phyloP scores from a whole-genome alignment of 2,113 vertebrate genomes.

The Sinocyclocheilus maitianheensis region DNA sequence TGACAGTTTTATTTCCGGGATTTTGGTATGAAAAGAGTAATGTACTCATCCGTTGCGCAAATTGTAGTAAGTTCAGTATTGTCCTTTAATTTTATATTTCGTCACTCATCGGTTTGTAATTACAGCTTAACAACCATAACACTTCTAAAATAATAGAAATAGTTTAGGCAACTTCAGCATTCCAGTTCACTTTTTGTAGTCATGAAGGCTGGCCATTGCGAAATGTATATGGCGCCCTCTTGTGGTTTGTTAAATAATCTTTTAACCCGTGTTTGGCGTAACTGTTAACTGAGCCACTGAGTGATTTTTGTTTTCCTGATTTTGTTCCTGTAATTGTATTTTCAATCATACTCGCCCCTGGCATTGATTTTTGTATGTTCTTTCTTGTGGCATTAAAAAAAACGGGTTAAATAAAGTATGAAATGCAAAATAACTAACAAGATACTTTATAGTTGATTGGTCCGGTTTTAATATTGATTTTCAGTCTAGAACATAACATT shows the following conservation, averaged over 20 bases:
- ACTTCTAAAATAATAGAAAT: background rate
- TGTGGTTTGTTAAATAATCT: slow-evolving; percentile 37
- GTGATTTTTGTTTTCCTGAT: no score
- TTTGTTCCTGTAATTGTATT: background rate
- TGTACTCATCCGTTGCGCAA: background rate
- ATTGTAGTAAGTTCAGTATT: background rate
- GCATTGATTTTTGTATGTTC: background rate
- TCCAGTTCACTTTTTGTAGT: background rate
- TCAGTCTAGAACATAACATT: slow-evolving; percentile 44
- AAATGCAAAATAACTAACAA: background rate
- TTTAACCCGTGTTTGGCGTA: background rate
- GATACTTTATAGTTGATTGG: slow-evolving; percentile 43
- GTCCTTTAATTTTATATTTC: background rate
- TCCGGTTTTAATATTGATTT: slow-evolving; percentile 61
- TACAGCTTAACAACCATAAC: background rate
- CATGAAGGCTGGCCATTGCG: background rate
- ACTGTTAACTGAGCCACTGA: background rate
- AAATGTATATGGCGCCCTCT: slow-evolving; percentile 48
- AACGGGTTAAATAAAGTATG: no score
- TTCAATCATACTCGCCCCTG: background rate
- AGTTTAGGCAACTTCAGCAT: background rate
- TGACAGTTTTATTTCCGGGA: slow-evolving; percentile 63
- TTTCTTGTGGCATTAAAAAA: no score
- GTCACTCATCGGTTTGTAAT: background rate
- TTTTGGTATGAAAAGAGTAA: slow-evolving; percentile 26